Base-by-base conservation (phyloP, 2,888 invertebrate genomes). In the Xestia ashworthii region DNA sequence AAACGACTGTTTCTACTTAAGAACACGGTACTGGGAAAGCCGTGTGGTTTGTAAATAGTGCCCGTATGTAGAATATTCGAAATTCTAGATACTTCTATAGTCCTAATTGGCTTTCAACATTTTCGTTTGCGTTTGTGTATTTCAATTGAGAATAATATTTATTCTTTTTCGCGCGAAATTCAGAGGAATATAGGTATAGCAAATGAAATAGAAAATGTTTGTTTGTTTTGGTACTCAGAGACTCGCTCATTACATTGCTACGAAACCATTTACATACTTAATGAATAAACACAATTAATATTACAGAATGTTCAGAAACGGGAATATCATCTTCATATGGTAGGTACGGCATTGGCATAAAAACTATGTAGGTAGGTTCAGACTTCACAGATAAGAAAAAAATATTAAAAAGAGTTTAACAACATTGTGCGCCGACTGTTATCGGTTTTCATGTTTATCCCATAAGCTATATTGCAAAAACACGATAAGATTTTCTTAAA, bases 1-100 rank as follows among this genome's bases (percentile, higher is more conserved):
- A 94, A 94, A 92, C 92, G 91, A 83, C 88, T 90, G 92, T 91
- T 95, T 94, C 93, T 91, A 90, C 90, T 90, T 89, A 94, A 80
- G 88, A 89, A 88, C 90, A 90, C 90, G 88, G 83, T 94, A 94
- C 94, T 78, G 83, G 78, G 94, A 92, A 94, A 81, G 81, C 85
- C 84, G 78, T 69, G 82, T 76, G 84, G 88, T 92, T 93, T 93
- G 93, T 94, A 94, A 94, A 93, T 92, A 92, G 72, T 84, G 80
- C 86, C 83, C 86, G 86, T 78, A 86, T 89, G 88, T 88, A 80
- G 88, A 88, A 86, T 73, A 81, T 86, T 86, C 70, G 53, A 77
- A 77, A 85, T 66, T 67, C 69, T 73, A 68, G 53, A 64, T 55
- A 79, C n/a, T 79, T 67, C 53, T 80, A 62, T 41, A 62, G 14